phyloP scores from a whole-genome alignment of 2,888 invertebrate genomes.

The Noctuana brunneofusca region DNA sequence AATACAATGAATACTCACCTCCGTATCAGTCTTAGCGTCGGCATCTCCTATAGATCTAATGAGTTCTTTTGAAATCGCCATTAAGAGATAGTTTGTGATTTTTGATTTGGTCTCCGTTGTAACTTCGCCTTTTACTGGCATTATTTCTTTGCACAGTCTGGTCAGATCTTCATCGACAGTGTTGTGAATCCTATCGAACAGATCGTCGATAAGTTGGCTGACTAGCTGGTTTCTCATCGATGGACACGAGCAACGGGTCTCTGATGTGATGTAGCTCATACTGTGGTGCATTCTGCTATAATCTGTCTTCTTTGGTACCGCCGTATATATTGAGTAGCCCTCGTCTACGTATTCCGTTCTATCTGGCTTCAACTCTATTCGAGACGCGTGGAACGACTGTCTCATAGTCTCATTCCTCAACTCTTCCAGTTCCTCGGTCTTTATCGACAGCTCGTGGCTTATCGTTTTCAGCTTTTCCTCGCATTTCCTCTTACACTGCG shows the following conservation, averaged over 20 bases:
- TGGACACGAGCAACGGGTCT: slow-evolving; percentile 73
- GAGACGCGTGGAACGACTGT: slow-evolving; percentile 71
- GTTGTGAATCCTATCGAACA: slow-evolving; percentile 74
- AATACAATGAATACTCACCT: slow-evolving; percentile 64
- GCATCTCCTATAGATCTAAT: slow-evolving; percentile 79
- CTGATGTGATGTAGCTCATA: slow-evolving; percentile 74
- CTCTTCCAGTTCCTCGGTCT: slow-evolving; percentile 78
- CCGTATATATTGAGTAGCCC: slow-evolving; percentile 75
- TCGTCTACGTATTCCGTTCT: slow-evolving; percentile 76
- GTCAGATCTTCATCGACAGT: slow-evolving; percentile 69
- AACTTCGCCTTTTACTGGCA: slow-evolving; percentile 58
- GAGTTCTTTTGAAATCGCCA: slow-evolving; percentile 79
- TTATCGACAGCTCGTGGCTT: slow-evolving; percentile 82
- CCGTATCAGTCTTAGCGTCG: slow-evolving; percentile 79
- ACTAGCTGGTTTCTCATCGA: slow-evolving; percentile 75
- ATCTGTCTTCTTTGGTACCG: slow-evolving; percentile 76
- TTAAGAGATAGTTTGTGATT: slow-evolving; percentile 78
- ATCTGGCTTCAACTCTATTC: slow-evolving; percentile 73
- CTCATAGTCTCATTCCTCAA: slow-evolving; percentile 73
- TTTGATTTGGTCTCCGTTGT: slow-evolving; percentile 74
- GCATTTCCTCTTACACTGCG: slow-evolving; percentile 78
- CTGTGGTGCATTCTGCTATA: slow-evolving; percentile 77
- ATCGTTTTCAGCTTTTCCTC: slow-evolving; percentile 82
- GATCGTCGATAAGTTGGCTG: slow-evolving; percentile 74
- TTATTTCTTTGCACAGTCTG: slow-evolving; percentile 69